A percentile compares a stretch with the other conserved stretches of the same genome.
These are phyloP conservation scores for Parasteatoda lunata DNA, from an alignment of 2,888 invertebrate genomes.

Conservation along the genomic window DNA sequence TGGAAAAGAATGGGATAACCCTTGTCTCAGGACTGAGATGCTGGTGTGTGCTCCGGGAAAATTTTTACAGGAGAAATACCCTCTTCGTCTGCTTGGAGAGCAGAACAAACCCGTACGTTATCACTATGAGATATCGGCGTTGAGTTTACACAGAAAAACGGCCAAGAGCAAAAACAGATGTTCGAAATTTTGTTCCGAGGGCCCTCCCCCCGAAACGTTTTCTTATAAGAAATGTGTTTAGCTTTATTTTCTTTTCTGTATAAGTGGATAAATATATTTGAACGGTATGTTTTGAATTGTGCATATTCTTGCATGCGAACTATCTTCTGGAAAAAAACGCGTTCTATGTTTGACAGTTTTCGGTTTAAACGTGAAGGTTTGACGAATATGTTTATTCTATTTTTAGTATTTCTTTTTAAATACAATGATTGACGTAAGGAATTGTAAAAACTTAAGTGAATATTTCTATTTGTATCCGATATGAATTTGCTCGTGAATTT, in stretches of 20 bases:
- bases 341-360: background rate
- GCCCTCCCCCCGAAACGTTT: background rate
- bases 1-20: conserved; percentile 16
- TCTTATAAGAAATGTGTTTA: background rate
- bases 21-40: background rate
- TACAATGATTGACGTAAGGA: background rate
- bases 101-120: conserved; percentile 5
- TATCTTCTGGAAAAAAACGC: background rate
- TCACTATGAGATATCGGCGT: background rate
- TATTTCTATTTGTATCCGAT: no score
- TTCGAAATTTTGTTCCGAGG: conserved; percentile 1
- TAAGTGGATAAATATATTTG: conserved; percentile 5
- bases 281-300: background rate
- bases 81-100: background rate
- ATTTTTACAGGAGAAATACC: background rate
- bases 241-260: background rate
- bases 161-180: background rate
- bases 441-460: background rate
- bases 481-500: no score
- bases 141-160: conserved; percentile 3
- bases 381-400: background rate
- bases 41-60: background rate
- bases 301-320: background rate
- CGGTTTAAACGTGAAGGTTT: background rate
- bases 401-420: background rate